Evolutionary conservation across 1,140 invertebrate species (phyloP).

Genomic region (Drosophila pandora): DNA sequence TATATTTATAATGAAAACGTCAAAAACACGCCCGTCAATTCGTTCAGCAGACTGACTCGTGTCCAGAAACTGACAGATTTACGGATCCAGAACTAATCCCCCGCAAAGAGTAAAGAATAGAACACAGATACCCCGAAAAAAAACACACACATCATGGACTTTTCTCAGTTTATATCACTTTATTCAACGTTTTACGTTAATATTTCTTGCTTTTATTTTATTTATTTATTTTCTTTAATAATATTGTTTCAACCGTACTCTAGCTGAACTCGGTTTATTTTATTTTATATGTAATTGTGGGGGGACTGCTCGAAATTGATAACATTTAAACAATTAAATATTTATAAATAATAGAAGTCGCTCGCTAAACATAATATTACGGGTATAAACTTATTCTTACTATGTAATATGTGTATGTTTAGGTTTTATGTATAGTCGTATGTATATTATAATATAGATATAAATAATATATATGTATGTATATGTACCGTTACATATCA

Average conservation of each 20-base stretch:
- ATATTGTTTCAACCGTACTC: slow-evolving; percentile 41
- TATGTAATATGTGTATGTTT: slow-evolving; percentile 44
- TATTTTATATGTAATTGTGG: slow-evolving; percentile 22
- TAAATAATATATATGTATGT: slow-evolving; percentile 35
- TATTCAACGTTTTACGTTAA: slow-evolving; percentile 76
- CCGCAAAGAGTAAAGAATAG: slow-evolving; percentile 22
- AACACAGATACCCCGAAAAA: slow-evolving; percentile 6
- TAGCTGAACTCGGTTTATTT: slow-evolving; percentile 18
- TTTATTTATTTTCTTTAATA: slow-evolving; percentile 45
- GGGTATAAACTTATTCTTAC: slow-evolving; percentile 57
- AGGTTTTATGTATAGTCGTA: slow-evolving; percentile 32
- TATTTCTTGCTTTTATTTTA: slow-evolving; percentile 26
- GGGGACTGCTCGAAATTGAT: slow-evolving; percentile 30
- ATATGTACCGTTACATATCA: slow-evolving; percentile 57
- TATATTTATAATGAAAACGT: slow-evolving; percentile 24
- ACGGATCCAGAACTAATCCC: slow-evolving; percentile 41
- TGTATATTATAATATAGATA: slow-evolving; percentile 35
- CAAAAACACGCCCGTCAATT: slow-evolving; percentile 32
- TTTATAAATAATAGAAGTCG: slow-evolving; percentile 54
- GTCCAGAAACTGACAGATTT: slow-evolving; percentile 36
- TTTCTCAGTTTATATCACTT: slow-evolving; percentile 67
- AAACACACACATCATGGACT: not conserved
- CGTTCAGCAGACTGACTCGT: slow-evolving; percentile 30
- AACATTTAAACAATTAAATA: slow-evolving; percentile 68
- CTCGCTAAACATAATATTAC: slow-evolving; percentile 52